Conservation (phyloP, 2,888 invertebrate genomes). For the Calameuta filiformis region DNA sequence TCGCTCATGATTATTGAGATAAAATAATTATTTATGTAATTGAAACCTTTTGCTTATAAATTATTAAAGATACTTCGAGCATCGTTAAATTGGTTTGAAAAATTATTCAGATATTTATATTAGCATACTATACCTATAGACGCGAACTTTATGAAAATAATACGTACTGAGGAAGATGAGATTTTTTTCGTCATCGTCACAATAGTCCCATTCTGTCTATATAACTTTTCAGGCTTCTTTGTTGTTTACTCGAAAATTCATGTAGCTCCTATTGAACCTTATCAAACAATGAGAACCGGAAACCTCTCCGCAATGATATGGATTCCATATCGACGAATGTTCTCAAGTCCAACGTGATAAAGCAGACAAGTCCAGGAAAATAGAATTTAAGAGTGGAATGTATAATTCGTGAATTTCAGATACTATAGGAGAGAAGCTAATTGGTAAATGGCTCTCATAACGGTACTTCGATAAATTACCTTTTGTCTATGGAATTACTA, state of each 20-base stretch:
- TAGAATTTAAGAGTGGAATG: conserved; percentile 2
- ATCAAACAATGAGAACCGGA: neutral
- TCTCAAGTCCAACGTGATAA: conserved; percentile 17
- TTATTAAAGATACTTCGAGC: neutral
- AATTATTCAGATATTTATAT: neutral
- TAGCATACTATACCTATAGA: neutral
- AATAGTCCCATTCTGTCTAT: neutral
- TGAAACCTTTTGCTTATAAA: neutral
- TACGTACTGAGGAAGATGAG: neutral
- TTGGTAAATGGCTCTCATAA: neutral
- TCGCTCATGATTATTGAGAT: neutral
- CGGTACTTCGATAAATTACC: conserved; percentile 35
- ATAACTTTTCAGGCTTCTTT: neutral
- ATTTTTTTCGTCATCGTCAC: neutral
- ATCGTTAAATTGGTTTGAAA: neutral
- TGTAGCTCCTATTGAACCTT: neutral
- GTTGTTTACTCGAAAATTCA: neutral
- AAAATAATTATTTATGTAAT: neutral
- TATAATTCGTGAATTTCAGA: neutral
- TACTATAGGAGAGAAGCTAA: conserved; percentile 4
- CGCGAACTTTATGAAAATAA: neutral
- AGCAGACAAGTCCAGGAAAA: conserved; percentile 22
- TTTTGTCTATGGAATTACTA: conserved; percentile 37
- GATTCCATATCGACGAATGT: too few relatives aligned
- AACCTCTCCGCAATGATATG: neutral